Base-by-base conservation (phyloP, 2,797 vertebrate species). In the Nothura maculosa region DNA sequence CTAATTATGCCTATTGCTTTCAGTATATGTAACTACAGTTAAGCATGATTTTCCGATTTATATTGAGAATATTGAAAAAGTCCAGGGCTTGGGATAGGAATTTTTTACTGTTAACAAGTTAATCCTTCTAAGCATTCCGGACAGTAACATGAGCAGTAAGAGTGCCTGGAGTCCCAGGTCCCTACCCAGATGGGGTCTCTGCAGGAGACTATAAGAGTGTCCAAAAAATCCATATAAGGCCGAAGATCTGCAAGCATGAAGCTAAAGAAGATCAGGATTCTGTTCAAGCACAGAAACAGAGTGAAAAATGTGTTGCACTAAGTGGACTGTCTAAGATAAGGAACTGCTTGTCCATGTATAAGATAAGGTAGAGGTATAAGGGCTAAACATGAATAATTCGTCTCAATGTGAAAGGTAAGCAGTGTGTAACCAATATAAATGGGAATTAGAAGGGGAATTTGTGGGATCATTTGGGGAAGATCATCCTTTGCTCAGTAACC, bases 11-110 rank as follows among this genome's bases (percentile, higher is more conserved):
- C 28, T 38, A 54, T 28, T 54, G 19, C 28, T 54, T 54, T 54
- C 28, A 30, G 28, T 30, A 30, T 30, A 54, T 18, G 52, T 54
- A 54, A 54, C 28, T 30, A 30, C 52, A 54, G 17, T 10, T 22
- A 30, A 28, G 52, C 52, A 30, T 54, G 30, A 54, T 80, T 69
- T 79, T 20, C 38, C 78, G 72, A 78, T 40, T 83, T 42, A 81
- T 50, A 7, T 32, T 75, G 32, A 64, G 40, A 48, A 43, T 79
- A 69, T 28, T 62, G 12, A 72, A 84, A 92, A 92, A 87, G 6
- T 10, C 15, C 76, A 40, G 21, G 10, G 9, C 42, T 19, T 28
- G 87, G 4, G 15, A 12, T 58, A 90, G 16, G 30, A 55, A 28
- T 22, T 66, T 76, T 86, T 64, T 43, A 76, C 7, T 13, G n/a